phyloP scores from a whole-genome alignment of 2,797 vertebrate species.

The Coranthus polyacanthus region DNA sequence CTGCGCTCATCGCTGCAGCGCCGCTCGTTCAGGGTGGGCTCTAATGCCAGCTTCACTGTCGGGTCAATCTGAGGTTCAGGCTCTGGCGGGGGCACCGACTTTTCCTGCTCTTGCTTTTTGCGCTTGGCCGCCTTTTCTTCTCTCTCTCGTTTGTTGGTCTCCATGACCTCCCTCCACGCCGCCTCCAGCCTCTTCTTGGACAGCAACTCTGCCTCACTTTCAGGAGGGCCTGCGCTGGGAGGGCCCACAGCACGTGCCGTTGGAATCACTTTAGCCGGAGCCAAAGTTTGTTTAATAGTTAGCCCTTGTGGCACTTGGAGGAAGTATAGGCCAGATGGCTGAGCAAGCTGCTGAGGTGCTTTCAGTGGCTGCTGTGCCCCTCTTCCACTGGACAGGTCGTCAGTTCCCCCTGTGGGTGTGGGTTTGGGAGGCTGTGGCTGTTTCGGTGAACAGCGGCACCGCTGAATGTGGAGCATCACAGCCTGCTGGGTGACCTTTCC shows the following conservation, averaged over 20 bases:
- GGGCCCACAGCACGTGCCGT: slow-evolving; percentile 1
- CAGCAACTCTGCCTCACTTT: slow-evolving; percentile 66
- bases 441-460: slow-evolving; percentile 92
- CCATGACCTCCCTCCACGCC: slow-evolving; percentile 80
- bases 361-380: slow-evolving; percentile 25
- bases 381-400: background rate
- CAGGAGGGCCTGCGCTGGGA: slow-evolving; percentile 11
- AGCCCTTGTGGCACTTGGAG: slow-evolving; percentile 75
- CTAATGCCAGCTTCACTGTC: slow-evolving; percentile 83
- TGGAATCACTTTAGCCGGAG: slow-evolving; percentile 40
- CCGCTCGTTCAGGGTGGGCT: slow-evolving; percentile 84
- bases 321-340: slow-evolving; percentile 71
- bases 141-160: slow-evolving; percentile 83
- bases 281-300: slow-evolving; percentile 55
- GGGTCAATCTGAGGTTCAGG: slow-evolving; percentile 66
- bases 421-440: slow-evolving; percentile 63
- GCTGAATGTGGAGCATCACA: slow-evolving; percentile 93
- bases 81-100: slow-evolving; percentile 14
- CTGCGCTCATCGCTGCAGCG: slow-evolving; percentile 87
- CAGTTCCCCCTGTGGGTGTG: background rate
- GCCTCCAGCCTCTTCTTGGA: slow-evolving; percentile 83
- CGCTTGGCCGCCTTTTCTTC: slow-evolving; percentile 86
- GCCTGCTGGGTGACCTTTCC: slow-evolving; percentile 95
- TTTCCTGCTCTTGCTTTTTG: slow-evolving; percentile 83
- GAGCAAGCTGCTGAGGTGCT: slow-evolving; percentile 53